These are phyloP conservation scores for Chitala chitala DNA, from an alignment of 2,113 vertebrate genomes.

Conservation along the genomic window DNA sequence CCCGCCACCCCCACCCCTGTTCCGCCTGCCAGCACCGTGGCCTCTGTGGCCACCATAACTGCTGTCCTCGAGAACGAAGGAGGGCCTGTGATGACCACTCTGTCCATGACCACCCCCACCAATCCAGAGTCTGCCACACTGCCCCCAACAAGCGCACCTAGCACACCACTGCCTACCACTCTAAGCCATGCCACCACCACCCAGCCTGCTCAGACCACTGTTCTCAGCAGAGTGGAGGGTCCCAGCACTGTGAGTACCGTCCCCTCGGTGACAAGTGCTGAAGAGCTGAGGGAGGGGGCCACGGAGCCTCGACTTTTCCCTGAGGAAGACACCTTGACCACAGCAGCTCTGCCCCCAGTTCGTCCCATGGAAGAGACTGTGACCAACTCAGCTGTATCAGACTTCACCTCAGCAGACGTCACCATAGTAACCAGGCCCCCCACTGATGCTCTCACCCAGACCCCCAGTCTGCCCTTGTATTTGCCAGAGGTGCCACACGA, in stretches of 20 bases:
- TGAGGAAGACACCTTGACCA: slow-evolving; percentile 14
- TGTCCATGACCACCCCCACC: slow-evolving; percentile 16
- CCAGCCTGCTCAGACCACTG: slow-evolving; percentile 29
- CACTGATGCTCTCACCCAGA: background rate
- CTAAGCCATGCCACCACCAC: slow-evolving; percentile 16
- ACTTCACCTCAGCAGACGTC: slow-evolving; percentile 30
- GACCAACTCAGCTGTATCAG: slow-evolving; percentile 36
- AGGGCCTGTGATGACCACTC: slow-evolving; percentile 35
- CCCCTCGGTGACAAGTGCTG: slow-evolving; percentile 13
- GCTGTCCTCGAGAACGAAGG: background rate
- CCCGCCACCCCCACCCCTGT: slow-evolving; percentile 31
- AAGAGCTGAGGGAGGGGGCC: background rate
- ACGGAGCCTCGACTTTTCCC: slow-evolving; percentile 11
- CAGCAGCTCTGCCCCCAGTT: background rate
- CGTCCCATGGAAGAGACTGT: slow-evolving; percentile 11
- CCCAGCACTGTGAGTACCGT: background rate
- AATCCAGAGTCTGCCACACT: slow-evolving; percentile 33
- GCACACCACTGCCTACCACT: slow-evolving; percentile 26
- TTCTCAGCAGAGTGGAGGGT: slow-evolving; percentile 1
- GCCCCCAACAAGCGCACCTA: slow-evolving; percentile 25
- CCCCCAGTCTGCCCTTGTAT: slow-evolving; percentile 30
- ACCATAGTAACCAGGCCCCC: slow-evolving; percentile 34
- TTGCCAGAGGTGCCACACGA: slow-evolving; percentile 44
- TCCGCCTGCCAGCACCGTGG: slow-evolving; percentile 10
- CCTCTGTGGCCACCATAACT: slow-evolving; percentile 11